Evolutionary conservation across 2,888 invertebrate genomes (phyloP).

Genomic region (Leucoptera coffeella): DNA sequence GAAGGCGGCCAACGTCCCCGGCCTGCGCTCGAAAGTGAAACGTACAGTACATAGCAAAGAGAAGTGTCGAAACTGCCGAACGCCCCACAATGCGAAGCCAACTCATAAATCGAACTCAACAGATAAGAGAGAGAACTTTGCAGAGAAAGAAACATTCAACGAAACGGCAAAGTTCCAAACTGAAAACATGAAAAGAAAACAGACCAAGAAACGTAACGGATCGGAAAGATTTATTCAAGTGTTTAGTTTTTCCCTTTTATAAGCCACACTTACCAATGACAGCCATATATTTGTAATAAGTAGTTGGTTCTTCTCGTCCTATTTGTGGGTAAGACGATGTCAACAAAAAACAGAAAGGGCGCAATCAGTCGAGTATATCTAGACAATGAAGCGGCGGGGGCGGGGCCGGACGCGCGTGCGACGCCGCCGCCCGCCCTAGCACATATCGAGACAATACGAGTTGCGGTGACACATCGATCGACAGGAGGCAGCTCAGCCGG

Average conservation of each 20-base stretch:
- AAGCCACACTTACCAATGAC: slow-evolving; percentile 89
- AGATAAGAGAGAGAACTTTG: slow-evolving; percentile 20
- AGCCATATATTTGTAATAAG: slow-evolving; percentile 93
- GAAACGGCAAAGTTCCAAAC: slow-evolving; percentile 11
- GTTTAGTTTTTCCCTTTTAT: slow-evolving; percentile 47
- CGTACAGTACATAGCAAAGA: too few species aligned
- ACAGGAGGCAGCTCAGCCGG: too few species aligned
- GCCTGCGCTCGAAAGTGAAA: too few species aligned
- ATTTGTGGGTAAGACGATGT: slow-evolving; percentile 59
- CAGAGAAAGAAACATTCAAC: slow-evolving; percentile 10
- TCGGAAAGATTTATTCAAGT: slow-evolving; percentile 36
- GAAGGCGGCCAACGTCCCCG: too few species aligned
- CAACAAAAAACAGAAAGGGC: slow-evolving; percentile 64
- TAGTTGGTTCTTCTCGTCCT: slow-evolving; percentile 95
- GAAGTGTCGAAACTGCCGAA: slow-evolving; percentile 38
- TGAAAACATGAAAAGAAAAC: slow-evolving; percentile 16
- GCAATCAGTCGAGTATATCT: slow-evolving; percentile 47
- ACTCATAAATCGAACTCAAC: slow-evolving; percentile 26
- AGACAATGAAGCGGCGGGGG: slow-evolving; percentile 26
- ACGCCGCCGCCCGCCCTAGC: slow-evolving; percentile 13
- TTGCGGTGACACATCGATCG: too few species aligned
- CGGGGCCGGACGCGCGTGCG: slow-evolving; percentile 19
- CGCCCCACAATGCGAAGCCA: slow-evolving; percentile 48
- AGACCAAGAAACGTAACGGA: slow-evolving; percentile 13
- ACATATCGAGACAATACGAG: too few species aligned